Percentiles rank a stretch among this genome's conserved stretches.
These are phyloP conservation scores for Accipiter cooperii DNA, from an alignment of 2,113 vertebrate genomes.

Conservation along the genomic window DNA sequence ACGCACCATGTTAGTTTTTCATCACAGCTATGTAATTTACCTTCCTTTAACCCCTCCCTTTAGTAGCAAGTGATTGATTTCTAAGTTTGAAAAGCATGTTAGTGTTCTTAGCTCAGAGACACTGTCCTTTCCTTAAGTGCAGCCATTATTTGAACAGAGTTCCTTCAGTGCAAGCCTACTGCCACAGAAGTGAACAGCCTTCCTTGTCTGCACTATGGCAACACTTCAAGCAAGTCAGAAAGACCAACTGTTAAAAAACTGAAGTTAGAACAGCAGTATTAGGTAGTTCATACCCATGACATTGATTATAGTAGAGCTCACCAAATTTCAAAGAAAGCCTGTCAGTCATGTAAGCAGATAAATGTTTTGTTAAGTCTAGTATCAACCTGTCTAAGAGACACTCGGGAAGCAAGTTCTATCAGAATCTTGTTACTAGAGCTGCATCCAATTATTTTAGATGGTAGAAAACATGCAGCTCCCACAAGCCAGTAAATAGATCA, in stretches of 20 bases:
- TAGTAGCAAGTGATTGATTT: neutral
- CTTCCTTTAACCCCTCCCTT: neutral
- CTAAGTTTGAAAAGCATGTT: neutral
- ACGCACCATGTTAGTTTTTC: neutral
- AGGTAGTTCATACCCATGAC: neutral
- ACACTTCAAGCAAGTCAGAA: neutral
- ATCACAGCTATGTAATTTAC: neutral
- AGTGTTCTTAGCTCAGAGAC: neutral
- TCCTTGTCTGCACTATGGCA: neutral
- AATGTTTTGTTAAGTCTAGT: neutral
- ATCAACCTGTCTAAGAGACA: neutral
- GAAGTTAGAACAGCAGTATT: neutral
- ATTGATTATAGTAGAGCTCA: neutral
- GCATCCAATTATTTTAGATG: neutral
- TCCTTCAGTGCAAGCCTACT: neutral
- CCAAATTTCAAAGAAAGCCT: neutral
- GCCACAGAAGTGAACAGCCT: neutral
- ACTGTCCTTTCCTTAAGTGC: neutral
- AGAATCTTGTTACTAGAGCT: neutral
- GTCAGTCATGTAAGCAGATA: neutral
- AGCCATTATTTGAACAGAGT: neutral
- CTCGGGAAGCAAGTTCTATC: neutral
- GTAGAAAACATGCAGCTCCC: neutral
- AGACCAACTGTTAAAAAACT: neutral
- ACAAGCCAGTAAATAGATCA: neutral